Conservation (phyloP, 53 echinoderm and acorn worm genomes). For the Paelopatides confundens region DNA sequence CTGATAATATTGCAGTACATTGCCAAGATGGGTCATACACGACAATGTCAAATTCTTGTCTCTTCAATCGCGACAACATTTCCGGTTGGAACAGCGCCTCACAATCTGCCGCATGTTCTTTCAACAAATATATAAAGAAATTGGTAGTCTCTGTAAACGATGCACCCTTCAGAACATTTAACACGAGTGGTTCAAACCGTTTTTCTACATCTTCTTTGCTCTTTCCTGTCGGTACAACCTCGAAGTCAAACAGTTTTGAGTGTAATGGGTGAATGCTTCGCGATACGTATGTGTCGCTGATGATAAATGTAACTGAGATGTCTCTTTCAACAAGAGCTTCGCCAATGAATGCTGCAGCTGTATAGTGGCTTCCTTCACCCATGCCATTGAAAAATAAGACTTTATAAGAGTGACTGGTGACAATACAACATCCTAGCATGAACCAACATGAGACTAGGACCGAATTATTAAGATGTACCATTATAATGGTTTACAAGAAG, state of each 20-base stretch:
- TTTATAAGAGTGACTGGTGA: neutral
- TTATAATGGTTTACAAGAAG: too few species aligned
- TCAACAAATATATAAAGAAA: neutral
- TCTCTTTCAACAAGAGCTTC: neutral
- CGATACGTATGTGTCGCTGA: neutral
- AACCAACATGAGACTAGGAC: too few species aligned
- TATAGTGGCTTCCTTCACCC: constrained; percentile 19
- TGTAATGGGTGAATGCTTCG: neutral
- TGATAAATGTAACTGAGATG: neutral
- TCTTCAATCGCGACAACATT: neutral
- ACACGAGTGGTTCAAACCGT: neutral
- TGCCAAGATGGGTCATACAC: constrained; percentile 23
- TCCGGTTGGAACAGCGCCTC: neutral
- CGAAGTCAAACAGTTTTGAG: neutral
- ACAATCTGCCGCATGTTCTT: neutral
- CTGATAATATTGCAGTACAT: neutral
- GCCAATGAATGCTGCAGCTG: neutral
- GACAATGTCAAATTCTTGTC: neutral
- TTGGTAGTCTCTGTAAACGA: neutral
- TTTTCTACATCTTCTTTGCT: neutral
- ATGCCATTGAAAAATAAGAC: constrained; percentile 27
- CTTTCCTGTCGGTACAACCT: neutral
- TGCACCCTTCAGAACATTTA: neutral
- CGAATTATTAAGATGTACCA: too few species aligned
- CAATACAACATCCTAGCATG: neutral